phyloP scores from a whole-genome alignment of 2,797 vertebrate species.

The Pseudocheirus occidentalis region DNA sequence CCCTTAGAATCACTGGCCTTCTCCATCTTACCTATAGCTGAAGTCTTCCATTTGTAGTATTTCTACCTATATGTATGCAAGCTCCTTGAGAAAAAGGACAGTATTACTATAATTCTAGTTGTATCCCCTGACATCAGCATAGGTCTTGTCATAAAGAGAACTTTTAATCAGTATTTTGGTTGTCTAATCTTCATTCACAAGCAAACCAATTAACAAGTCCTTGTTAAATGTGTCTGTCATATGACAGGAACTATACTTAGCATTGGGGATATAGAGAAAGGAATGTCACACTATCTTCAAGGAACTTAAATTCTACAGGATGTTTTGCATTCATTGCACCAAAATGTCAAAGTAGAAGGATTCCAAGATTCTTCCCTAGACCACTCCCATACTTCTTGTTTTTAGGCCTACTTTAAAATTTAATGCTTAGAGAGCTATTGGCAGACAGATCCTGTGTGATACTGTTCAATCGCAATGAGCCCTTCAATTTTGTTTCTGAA shows the following conservation, averaged over 20 bases:
- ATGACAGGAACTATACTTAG: too few species aligned
- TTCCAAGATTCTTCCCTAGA: background rate
- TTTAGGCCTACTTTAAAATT: background rate
- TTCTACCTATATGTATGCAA: too few species aligned
- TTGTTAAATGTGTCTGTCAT: too few species aligned
- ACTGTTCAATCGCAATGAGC: slow-evolving; percentile 12
- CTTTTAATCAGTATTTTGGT: background rate
- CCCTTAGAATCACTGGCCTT: too few species aligned
- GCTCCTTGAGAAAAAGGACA: too few species aligned
- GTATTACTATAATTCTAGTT: too few species aligned
- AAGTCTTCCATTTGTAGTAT: too few species aligned
- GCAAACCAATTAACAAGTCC: too few species aligned
- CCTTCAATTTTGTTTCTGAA: slow-evolving; percentile 55
- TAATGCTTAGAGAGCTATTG: background rate
- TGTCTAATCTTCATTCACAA: background rate
- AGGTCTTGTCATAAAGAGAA: background rate
- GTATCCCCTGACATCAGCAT: background rate
- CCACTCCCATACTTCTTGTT: slow-evolving; percentile 3
- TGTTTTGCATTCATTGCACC: background rate
- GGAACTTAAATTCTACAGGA: too few species aligned
- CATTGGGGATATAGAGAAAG: too few species aligned
- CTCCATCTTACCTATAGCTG: too few species aligned
- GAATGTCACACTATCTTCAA: too few species aligned
- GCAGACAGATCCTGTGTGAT: slow-evolving; percentile 1
- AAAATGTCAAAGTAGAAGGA: background rate